A percentile compares a stretch with the other conserved stretches of the same genome.
Conservation (phyloP, 2,888 invertebrate species). For the Thera obeliscata region DNA sequence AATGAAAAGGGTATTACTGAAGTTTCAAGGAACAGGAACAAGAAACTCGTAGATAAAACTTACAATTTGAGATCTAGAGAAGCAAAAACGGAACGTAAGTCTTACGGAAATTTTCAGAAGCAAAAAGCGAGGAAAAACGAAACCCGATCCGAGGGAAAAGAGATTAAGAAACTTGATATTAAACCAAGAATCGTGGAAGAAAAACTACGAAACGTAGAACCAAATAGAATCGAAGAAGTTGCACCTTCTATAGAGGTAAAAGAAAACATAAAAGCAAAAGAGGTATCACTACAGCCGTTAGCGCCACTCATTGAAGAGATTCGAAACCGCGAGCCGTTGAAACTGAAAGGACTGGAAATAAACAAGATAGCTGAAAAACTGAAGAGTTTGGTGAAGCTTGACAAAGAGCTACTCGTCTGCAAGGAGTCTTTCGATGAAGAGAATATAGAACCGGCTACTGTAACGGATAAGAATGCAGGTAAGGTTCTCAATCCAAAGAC, state of each 20-base stretch:
- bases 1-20: constrained; percentile 63
- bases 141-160: constrained; percentile 14
- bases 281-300: constrained; percentile 55
- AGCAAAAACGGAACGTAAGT: constrained; percentile 67
- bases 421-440: constrained; percentile 68
- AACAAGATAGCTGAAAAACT: constrained; percentile 79
- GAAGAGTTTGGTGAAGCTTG: constrained; percentile 66
- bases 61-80: constrained; percentile 73
- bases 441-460: constrained; percentile 36
- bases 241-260: not conserved
- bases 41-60: constrained; percentile 59
- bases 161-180: constrained; percentile 6
- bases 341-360: constrained; percentile 66
- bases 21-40: constrained; percentile 49
- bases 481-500: constrained; percentile 7
- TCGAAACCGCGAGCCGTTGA: constrained; percentile 65
- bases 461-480: constrained; percentile 49
- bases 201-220: not conserved
- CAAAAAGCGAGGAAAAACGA: constrained; percentile 46
- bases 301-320: constrained; percentile 77
- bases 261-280: not conserved
- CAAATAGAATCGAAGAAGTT: constrained; percentile 1
- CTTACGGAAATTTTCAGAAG: constrained; percentile 56
- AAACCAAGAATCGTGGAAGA: constrained; percentile 2
- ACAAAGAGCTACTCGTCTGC: constrained; percentile 67